These are phyloP conservation scores for Selenia dentaria DNA, from an alignment of 2,888 invertebrate genomes.

Conservation along the genomic window DNA sequence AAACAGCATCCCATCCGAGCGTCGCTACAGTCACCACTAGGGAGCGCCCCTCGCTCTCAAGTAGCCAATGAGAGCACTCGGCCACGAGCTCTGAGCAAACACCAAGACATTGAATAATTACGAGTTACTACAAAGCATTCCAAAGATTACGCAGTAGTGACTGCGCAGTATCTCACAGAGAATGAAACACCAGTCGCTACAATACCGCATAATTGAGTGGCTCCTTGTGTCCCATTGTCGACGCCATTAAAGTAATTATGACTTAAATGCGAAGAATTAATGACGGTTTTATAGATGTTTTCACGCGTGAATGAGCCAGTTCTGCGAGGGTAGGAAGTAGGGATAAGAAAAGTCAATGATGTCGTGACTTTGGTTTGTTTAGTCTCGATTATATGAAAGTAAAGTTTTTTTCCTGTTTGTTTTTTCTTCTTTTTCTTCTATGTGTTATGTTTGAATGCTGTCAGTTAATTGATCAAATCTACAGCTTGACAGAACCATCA, in stretches of 20 bases:
- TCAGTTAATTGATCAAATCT: too few relatives aligned
- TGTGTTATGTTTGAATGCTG: too few relatives aligned
- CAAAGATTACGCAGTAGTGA: neutral
- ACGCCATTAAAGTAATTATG: constrained; percentile 73
- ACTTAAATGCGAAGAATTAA: constrained; percentile 71
- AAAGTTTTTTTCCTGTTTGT: too few relatives aligned
- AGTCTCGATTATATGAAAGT: too few relatives aligned
- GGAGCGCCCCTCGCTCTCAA: constrained; percentile 47
- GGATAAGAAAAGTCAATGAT: constrained; percentile 2
- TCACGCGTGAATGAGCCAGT: constrained; percentile 52
- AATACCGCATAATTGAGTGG: constrained; percentile 77
- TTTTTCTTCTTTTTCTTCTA: too few relatives aligned
- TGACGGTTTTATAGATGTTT: constrained; percentile 67
- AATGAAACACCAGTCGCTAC: constrained; percentile 38
- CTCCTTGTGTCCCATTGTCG: constrained; percentile 69
- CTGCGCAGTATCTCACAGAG: neutral
- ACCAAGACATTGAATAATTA: constrained; percentile 31
- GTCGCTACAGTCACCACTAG: constrained; percentile 21
- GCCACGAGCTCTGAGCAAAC: constrained; percentile 59
- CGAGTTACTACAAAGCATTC: neutral
- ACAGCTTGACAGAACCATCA: too few relatives aligned
- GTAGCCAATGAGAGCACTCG: constrained; percentile 72
- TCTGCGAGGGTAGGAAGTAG: constrained; percentile 10
- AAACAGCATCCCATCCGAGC: constrained; percentile 32
- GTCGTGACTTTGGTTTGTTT: too few relatives aligned